A percentile compares a stretch with the other conserved stretches of the same genome.
These are phyloP conservation scores for Poecilia latipinna DNA, from an alignment of 2,113 vertebrate species.

Conservation along the genomic window DNA sequence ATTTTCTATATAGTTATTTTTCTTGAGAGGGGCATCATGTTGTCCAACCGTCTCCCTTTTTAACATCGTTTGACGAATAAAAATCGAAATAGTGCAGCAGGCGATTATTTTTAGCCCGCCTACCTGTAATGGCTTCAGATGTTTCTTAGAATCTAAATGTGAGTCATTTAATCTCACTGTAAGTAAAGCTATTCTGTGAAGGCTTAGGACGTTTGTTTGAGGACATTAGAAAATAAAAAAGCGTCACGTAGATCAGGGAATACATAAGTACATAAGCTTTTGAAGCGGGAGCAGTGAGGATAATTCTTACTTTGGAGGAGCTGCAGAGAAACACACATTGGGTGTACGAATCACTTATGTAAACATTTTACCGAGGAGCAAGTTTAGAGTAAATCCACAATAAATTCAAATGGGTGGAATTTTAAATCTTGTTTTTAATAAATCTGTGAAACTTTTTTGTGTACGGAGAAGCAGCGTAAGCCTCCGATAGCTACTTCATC, in stretches of 20 bases:
- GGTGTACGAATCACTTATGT: not conserved
- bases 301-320: not conserved
- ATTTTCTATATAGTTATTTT: too few relatives aligned
- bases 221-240: not conserved
- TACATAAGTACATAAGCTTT: not conserved
- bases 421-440: not conserved
- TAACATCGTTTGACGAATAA: not conserved
- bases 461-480: not conserved
- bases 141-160: not conserved
- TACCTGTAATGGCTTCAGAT: not conserved
- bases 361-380: not conserved
- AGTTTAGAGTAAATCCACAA: not conserved
- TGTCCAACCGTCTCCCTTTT: too few relatives aligned
- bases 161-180: too few relatives aligned
- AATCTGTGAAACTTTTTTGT: not conserved
- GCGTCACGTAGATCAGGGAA: not conserved
- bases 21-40: too few relatives aligned
- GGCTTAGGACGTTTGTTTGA: not conserved
- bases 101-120: not conserved
- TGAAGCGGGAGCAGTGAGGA: too few relatives aligned
- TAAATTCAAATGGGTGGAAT: not conserved
- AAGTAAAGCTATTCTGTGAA: not conserved
- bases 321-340: not conserved
- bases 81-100: not conserved
- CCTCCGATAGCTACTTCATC: not conserved